Evolutionary conservation across 2,113 vertebrate species (phyloP).

Genomic region (Pungitius pungitius): DNA sequence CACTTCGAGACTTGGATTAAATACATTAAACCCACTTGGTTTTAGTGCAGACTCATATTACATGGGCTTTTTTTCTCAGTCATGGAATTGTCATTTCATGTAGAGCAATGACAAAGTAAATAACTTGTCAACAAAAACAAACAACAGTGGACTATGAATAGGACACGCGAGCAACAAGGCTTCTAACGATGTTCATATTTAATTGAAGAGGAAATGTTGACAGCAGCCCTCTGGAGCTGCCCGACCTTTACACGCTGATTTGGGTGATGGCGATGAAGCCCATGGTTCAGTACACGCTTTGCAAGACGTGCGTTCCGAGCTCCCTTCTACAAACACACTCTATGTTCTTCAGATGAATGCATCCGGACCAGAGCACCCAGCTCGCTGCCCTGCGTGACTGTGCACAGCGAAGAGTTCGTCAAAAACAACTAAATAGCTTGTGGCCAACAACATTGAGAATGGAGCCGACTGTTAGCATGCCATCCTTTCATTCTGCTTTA

Average conservation of each 20-base stretch:
- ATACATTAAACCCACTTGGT: neutral
- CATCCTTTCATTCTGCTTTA: neutral
- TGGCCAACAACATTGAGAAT: slow-evolving; percentile 1
- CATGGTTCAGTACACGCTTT: slow-evolving; percentile 64
- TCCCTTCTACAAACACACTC: slow-evolving; percentile 26
- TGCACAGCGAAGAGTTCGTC: slow-evolving; percentile 49
- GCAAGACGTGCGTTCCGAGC: slow-evolving; percentile 45
- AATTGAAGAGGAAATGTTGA: slow-evolving; percentile 65
- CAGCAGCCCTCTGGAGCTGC: slow-evolving; percentile 66
- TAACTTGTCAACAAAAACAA: slow-evolving; percentile 23
- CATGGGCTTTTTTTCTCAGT: neutral
- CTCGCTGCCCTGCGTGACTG: slow-evolving; percentile 26
- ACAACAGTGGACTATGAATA: slow-evolving; percentile 47
- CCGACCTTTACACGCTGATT: slow-evolving; percentile 66
- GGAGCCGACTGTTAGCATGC: slow-evolving; percentile 21
- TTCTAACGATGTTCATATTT: slow-evolving; percentile 46
- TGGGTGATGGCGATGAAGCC: slow-evolving; percentile 60
- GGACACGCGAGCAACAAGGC: slow-evolving; percentile 33
- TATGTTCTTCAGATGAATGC: slow-evolving; percentile 41
- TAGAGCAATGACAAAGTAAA: neutral
- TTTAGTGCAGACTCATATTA: slow-evolving; percentile 2
- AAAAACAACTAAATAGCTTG: slow-evolving; percentile 42
- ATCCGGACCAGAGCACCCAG: slow-evolving; percentile 52
- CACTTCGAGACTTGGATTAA: neutral
- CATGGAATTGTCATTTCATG: slow-evolving; percentile 9